Percentiles rank a stretch among this genome's conserved stretches.
Evolutionary conservation across 2,888 invertebrate species (phyloP).

Genomic region (Zelleria hepariella): DNA sequence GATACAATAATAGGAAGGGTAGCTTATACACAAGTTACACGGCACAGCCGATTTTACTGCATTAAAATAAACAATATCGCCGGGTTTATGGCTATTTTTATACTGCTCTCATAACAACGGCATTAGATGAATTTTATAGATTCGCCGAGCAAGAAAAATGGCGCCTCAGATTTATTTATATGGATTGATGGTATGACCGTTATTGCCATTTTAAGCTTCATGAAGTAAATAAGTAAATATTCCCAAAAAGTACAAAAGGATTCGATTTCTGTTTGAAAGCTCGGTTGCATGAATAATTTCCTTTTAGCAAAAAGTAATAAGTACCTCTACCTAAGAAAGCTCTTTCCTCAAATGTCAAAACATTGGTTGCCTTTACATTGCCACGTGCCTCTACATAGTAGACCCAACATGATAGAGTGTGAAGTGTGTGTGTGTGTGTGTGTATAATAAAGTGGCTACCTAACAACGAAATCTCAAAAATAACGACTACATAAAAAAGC

Average conservation of each 20-base stretch:
- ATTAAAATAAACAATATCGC: constrained; percentile 12
- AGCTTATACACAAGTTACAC: constrained; percentile 3
- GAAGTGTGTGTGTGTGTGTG: too few species aligned
- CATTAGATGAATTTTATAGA: constrained; percentile 6
- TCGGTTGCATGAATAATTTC: too few species aligned
- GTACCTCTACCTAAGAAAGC: too few species aligned
- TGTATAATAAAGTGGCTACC: not conserved
- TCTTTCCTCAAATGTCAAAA: too few species aligned
- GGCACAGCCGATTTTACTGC: constrained; percentile 10
- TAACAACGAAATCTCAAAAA: not conserved
- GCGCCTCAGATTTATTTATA: constrained; percentile 3
- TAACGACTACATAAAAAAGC: constrained; percentile 5
- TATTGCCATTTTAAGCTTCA: not conserved
- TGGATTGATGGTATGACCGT: not conserved
- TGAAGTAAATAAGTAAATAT: not conserved
- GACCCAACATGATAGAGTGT: too few species aligned
- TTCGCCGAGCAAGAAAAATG: constrained; percentile 1
- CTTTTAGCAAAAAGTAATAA: too few species aligned
- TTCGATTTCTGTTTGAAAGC: not conserved
- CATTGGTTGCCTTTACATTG: too few species aligned
- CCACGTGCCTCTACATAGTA: too few species aligned
- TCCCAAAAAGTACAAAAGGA: too few species aligned
- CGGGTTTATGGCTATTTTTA: constrained; percentile 12
- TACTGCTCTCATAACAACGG: constrained; percentile 10
- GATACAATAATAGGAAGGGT: constrained; percentile 4